Evolutionary conservation across 2,797 vertebrate genomes (phyloP), one percentile per base, ranked within the genome.

Genomic region (Cirrhinus mrigala): DNA sequence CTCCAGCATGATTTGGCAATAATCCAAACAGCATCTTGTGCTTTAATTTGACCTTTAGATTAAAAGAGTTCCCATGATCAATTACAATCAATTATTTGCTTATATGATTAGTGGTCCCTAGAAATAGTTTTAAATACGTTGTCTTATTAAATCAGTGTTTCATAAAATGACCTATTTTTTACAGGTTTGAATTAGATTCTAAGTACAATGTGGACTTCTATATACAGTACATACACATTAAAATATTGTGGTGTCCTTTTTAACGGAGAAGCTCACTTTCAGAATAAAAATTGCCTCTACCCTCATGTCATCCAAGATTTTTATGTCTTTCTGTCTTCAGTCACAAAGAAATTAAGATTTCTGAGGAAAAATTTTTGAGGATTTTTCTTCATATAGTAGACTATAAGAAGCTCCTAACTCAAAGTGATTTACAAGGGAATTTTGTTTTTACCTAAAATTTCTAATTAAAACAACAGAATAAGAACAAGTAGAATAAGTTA

Each of bases 31-130:
- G 15, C 8, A 10, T 79, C 76, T 48, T 79, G 22, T 79, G 56
- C n/a, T 79, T 62, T 27, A 79, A 60, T 79, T 46, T 79, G n/a
- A 79, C 56, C n/a, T 79, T 79, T 29, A 16, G n/a, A 64, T 60
- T 46, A 64, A 79, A 62, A 56, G 10, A 78, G 6, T n/a, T 79
- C 74, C 20, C 52, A 76, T 76, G 74, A 76, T 76, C 40, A 62
- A 46, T 46, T 58, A 16, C 40, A 20, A 15, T 60, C 58, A 64
- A 22, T 44, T 20, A 79, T 79, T 64, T 48, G 77, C 77, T 79
- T 27, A 79, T 79, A 46, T 79, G 77, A 64, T 79, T 20, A 48
- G 37, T 79, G 58, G 3, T 76, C 40, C 27, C 37, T 60, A 48
- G 37, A 27, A 62, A 79, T 62, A 46, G 58, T 24, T 9, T 46